Conservation (phyloP, 2,113 vertebrate genomes). For the Lepus americanus region DNA sequence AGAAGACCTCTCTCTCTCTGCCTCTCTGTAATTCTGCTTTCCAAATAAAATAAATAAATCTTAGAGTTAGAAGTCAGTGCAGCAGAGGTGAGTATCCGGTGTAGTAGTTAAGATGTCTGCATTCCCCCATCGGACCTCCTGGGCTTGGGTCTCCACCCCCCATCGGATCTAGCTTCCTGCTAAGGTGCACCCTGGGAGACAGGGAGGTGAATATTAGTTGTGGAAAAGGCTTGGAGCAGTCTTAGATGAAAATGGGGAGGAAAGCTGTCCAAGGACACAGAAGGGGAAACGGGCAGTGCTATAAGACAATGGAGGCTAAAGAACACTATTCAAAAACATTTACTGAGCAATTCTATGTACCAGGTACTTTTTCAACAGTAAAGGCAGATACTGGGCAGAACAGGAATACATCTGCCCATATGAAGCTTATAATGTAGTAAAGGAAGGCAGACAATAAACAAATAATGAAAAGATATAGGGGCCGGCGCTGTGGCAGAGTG, state of each 20-base stretch:
- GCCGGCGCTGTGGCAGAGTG: background rate
- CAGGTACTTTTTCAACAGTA: background rate
- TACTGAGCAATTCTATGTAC: background rate
- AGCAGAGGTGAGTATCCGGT: background rate
- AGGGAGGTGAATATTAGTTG: background rate
- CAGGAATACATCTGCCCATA: background rate
- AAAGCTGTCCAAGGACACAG: background rate
- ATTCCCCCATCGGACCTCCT: no score
- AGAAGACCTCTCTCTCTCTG: no score
- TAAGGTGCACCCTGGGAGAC: no score
- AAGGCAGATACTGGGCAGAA: background rate
- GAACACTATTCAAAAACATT: constrained; percentile 32
- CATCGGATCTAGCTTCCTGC: no score
- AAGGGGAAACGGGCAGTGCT: background rate
- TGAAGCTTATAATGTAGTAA: background rate
- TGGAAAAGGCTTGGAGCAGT: background rate
- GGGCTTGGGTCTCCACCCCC: no score
- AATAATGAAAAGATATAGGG: background rate
- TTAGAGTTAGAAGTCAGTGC: background rate
- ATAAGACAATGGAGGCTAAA: constrained; percentile 5
- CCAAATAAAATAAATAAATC: no score
- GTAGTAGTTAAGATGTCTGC: no score
- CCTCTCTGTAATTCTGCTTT: no score
- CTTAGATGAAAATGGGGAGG: background rate
- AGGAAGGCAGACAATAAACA: background rate